phyloP scores from a whole-genome alignment of 2,797 vertebrate species.

The Acestrorhynchus altus region DNA sequence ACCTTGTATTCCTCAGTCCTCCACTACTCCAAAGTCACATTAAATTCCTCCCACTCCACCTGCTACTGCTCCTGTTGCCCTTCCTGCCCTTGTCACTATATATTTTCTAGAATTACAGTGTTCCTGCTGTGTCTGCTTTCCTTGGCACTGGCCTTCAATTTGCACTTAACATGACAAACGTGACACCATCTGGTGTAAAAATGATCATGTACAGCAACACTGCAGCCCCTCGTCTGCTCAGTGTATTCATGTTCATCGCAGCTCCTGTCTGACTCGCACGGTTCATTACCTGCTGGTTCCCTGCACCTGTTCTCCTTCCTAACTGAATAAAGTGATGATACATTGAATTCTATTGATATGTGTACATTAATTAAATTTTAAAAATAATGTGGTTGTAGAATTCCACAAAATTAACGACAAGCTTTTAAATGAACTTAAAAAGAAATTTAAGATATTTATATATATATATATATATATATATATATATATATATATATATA shows the following conservation, averaged over 20 bases:
- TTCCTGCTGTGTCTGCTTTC: slow-evolving; percentile 2
- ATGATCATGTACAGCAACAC: background rate
- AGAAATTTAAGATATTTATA: too few species aligned
- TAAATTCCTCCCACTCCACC: background rate
- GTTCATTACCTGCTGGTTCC: background rate
- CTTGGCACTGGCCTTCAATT: background rate
- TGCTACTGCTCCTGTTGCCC: slow-evolving; percentile 1
- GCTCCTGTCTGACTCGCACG: too few species aligned
- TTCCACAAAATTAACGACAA: too few species aligned
- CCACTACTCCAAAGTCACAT: background rate
- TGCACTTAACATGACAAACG: background rate
- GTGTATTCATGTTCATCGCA: background rate
- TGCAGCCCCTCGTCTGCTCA: background rate
- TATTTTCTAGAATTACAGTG: background rate
- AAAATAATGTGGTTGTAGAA: too few species aligned
- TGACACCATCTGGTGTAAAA: background rate
- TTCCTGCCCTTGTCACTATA: background rate
- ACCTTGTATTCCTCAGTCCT: background rate
- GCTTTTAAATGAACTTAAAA: too few species aligned
- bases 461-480: too few species aligned
- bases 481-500: too few species aligned
- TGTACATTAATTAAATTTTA: too few species aligned
- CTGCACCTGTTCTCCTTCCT: background rate
- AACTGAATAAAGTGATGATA: background rate
- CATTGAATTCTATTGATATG: too few species aligned